Conservation (phyloP, 2,113 vertebrate genomes). For the Calidris pugnax region DNA sequence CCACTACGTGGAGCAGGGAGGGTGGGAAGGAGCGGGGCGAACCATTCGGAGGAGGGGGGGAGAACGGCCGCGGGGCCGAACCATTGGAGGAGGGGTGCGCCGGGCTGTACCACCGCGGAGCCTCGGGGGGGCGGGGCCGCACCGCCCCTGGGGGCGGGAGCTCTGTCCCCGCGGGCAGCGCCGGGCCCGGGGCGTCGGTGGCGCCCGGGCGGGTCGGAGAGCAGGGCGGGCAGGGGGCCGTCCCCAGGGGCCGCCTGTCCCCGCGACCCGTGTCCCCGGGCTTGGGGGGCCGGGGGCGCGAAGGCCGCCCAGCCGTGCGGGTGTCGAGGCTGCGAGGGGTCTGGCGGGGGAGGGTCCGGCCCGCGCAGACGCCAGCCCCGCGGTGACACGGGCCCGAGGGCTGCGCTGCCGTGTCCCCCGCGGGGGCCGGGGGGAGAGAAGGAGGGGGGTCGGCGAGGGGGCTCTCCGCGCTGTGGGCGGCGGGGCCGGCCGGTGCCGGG, state of each 20-base stretch:
- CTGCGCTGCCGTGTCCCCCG: background rate
- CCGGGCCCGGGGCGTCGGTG: too few relatives aligned
- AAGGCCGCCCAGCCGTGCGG: too few relatives aligned
- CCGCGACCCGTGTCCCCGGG: too few relatives aligned
- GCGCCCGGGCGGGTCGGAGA: fast-evolving
- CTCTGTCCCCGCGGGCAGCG: fast-evolving
- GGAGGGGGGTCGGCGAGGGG: background rate
- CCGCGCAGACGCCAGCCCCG: background rate
- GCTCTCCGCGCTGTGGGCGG: too few relatives aligned
- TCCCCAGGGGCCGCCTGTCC: too few relatives aligned
- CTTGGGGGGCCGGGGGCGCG: background rate
- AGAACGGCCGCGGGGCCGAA: background rate
- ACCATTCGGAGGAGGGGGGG: background rate
- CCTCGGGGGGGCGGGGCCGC: background rate
- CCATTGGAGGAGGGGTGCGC: background rate
- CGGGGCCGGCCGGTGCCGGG: background rate
- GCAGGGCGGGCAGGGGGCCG: background rate
- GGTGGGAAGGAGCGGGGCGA: too few relatives aligned
- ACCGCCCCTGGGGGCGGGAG: too few relatives aligned
- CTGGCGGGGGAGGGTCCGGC: background rate
- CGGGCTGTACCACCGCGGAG: background rate
- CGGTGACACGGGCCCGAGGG: background rate
- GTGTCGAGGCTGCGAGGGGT: background rate
- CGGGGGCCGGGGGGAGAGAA: too few relatives aligned
- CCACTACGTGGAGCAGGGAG: background rate